Percentiles rank a stretch among this genome's conserved stretches.
phyloP scores from a whole-genome alignment of 2,797 vertebrate genomes.

The Oreortyx pictus region DNA sequence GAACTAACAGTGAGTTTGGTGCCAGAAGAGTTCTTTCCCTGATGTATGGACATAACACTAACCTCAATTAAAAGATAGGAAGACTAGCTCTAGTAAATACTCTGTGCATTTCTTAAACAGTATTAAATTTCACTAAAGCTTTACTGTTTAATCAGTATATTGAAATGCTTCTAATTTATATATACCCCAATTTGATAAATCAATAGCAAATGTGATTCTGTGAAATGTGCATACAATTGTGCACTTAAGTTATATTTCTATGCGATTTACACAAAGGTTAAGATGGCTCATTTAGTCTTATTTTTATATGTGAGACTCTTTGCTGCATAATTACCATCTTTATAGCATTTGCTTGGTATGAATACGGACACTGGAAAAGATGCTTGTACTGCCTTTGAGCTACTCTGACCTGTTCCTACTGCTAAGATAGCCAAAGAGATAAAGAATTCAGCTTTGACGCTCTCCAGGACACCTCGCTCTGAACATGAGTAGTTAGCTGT shows the following conservation, averaged over 20 bases:
- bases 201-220: neutral
- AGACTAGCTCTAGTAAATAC: neutral
- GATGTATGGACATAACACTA: neutral
- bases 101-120: neutral
- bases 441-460: neutral
- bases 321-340: neutral
- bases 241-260: neutral
- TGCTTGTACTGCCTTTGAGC: neutral
- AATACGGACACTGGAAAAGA: neutral
- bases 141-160: neutral
- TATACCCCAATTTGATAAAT: neutral
- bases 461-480: conserved; percentile 8
- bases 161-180: too few species aligned
- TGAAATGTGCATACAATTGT: neutral
- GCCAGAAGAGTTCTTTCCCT: neutral
- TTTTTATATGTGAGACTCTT: neutral
- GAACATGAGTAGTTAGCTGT: neutral
- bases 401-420: neutral
- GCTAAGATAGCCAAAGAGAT: neutral
- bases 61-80: neutral
- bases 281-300: neutral
- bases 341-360: neutral
- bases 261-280: neutral
- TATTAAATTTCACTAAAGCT: neutral
- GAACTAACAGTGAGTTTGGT: neutral